These are phyloP conservation scores for Athalia rosae DNA, from an alignment of 2,888 invertebrate species.

Conservation along the genomic window DNA sequence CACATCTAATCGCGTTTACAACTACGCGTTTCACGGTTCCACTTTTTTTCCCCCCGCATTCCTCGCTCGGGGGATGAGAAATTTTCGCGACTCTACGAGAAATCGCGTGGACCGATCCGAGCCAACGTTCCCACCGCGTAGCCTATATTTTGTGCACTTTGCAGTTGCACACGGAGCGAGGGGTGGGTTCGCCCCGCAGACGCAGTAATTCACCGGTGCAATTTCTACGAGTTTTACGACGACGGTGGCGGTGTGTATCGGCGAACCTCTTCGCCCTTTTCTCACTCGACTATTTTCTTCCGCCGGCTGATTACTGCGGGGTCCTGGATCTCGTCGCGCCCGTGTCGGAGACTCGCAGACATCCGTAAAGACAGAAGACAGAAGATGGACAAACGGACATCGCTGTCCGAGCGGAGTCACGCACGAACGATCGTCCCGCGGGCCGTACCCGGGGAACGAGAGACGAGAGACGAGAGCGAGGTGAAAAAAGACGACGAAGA, in stretches of 20 bases:
- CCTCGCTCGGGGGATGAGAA: background rate
- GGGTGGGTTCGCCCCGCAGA: background rate
- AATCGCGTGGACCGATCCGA: too few species aligned
- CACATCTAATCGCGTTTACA: background rate
- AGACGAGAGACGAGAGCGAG: slow-evolving; percentile 42
- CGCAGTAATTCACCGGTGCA: slow-evolving; percentile 4
- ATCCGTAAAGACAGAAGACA: slow-evolving; percentile 47
- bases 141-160: slow-evolving; percentile 2
- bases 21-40: background rate
- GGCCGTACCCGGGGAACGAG: slow-evolving; percentile 37
- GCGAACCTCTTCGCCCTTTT: slow-evolving; percentile 7
- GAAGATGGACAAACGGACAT: slow-evolving; percentile 43
- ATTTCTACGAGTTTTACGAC: slow-evolving; percentile 35
- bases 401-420: slow-evolving; percentile 50
- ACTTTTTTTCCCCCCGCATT: background rate
- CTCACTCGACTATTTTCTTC: background rate
- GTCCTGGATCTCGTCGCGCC: slow-evolving; percentile 37
- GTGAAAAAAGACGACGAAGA: background rate
- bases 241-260: slow-evolving; percentile 33
- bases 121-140: background rate
- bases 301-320: slow-evolving; percentile 9
- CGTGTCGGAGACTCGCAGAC: slow-evolving; percentile 10
- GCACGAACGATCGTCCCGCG: slow-evolving; percentile 52
- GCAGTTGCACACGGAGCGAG: background rate
- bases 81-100: background rate